Conservation (phyloP, 2,113 vertebrate genomes). For the Lophochroa leadbeateri region DNA sequence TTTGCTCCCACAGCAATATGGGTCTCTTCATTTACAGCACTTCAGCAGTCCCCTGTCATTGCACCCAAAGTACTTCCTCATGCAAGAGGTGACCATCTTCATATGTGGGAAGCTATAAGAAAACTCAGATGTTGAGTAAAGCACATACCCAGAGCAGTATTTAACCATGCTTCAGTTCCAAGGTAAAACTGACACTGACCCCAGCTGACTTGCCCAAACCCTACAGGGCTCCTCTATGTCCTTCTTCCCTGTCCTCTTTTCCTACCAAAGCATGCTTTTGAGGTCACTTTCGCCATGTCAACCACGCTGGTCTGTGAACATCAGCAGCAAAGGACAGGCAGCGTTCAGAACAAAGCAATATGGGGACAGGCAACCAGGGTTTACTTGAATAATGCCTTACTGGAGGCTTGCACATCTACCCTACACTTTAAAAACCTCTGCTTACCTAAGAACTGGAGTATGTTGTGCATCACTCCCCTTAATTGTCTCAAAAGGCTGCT, state of each 20-base stretch:
- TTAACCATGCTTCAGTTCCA: fast-evolving
- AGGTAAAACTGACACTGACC: neutral
- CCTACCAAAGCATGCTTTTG: neutral
- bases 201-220: neutral
- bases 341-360: neutral
- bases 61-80: neutral
- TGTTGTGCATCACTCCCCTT: neutral
- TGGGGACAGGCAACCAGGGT: neutral
- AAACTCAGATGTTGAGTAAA: neutral
- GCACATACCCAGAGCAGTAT: neutral
- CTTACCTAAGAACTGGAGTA: neutral
- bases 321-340: neutral
- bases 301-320: fast-evolving
- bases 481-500: neutral
- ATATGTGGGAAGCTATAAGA: neutral
- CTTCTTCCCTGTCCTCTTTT: fast-evolving
- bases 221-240: neutral
- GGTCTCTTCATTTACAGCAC: neutral
- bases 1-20: neutral
- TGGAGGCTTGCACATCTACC: neutral
- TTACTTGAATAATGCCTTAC: neutral
- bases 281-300: neutral
- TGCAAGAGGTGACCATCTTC: neutral
- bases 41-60: neutral
- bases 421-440: neutral